Evolutionary conservation across 2,888 invertebrate species (phyloP), one percentile per base, ranked within the genome.

Genomic region (Ectemnius continuus): DNA sequence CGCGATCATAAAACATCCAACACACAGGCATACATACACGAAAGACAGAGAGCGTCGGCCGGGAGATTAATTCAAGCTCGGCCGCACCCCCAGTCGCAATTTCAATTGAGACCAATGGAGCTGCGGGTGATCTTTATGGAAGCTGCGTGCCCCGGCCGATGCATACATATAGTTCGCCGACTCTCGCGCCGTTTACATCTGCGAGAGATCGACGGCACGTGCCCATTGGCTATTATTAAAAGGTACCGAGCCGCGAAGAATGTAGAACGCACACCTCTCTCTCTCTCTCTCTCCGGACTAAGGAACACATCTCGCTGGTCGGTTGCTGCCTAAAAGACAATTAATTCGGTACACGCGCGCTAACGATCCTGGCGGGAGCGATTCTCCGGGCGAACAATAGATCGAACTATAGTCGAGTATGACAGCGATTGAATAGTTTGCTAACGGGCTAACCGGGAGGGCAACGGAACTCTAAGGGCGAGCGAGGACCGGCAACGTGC

Each of bases 31-130:
- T 60, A 75, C 73, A 72, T 61, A 63, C 69, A 16, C 70, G 61
- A 60, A 70, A 80, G 78, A 75, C 76, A 74, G 73, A 74, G 70
- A 78, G 66, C 70, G 70, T 23, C 23, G 23, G 23, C 66, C 59
- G 66, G 14, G 75, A 75, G 73, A 73, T 75, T 78, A 76, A 81
- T 79, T 74, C 75, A 75, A 79, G 70, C 67, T 62, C 66, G 70
- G 75, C 36, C 73, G 76, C 78, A 69, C 70, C 79, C 78, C 69
- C 63, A 36, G 16, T 13, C 68, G 73, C 58, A 70, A 65, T 16
- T 70, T 68, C 73, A 70, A 78, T 76, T 76, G 73, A 78, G 76
- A 68, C 68, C 73, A 73, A 76, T 67, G 71, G 73, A 71, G 59
- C 76, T 47, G 73, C 64, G 64, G 73, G 73, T 66, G 66, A 59